phyloP scores from a whole-genome alignment of 2,888 invertebrate species.

The Abscondita cerata region DNA sequence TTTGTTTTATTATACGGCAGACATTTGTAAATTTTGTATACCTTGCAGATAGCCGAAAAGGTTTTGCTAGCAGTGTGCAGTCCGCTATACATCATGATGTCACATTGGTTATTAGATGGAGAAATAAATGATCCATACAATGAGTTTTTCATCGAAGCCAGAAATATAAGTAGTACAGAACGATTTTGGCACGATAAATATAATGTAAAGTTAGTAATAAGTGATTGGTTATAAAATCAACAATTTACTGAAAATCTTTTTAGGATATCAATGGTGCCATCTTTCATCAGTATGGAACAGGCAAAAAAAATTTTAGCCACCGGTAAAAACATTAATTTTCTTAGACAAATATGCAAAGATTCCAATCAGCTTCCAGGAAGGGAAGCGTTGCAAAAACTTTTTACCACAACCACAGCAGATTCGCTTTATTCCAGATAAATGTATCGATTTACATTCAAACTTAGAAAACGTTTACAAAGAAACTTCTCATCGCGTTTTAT shows the following conservation, averaged over 20 bases:
- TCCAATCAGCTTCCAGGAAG: constrained; percentile 70
- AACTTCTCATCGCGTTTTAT: constrained; percentile 85
- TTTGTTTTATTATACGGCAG: not conserved
- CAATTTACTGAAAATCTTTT: constrained; percentile 37
- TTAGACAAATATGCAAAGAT: constrained; percentile 90
- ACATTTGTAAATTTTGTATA: too few relatives aligned
- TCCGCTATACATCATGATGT: constrained; percentile 83
- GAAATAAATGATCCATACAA: constrained; percentile 89
- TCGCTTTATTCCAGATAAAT: constrained; percentile 72
- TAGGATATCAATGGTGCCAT: constrained; percentile 88
- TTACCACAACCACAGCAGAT: constrained; percentile 64
- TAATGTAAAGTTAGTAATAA: constrained; percentile 71
- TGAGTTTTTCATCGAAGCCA: constrained; percentile 93
- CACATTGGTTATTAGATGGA: constrained; percentile 91
- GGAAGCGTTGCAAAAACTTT: constrained; percentile 61
- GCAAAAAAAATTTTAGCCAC: constrained; percentile 91
- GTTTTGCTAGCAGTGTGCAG: constrained; percentile 73
- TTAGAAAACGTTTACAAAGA: constrained; percentile 86
- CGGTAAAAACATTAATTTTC: constrained; percentile 95
- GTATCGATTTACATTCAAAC: constrained; percentile 79
- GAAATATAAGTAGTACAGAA: constrained; percentile 83
- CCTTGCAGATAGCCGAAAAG: constrained; percentile 50
- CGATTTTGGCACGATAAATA: constrained; percentile 96
- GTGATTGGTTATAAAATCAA: constrained; percentile 42
- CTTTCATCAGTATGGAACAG: constrained; percentile 84